A percentile compares a stretch with the other conserved stretches of the same genome.
phyloP scores from a whole-genome alignment of 1,140 invertebrate genomes.

The Mercenaria mercenaria region DNA sequence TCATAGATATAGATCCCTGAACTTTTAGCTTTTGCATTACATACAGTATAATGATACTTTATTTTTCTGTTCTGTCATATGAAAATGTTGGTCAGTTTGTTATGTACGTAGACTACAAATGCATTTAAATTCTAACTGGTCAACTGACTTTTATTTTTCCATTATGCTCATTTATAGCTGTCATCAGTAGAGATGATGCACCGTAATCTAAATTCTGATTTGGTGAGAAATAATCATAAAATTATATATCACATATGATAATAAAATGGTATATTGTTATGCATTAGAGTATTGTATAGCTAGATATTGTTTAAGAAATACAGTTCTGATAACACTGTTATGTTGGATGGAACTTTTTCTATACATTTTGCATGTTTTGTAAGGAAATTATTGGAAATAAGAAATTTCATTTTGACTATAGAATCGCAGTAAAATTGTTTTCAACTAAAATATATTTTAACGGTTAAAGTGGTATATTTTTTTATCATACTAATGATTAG shows the following conservation, averaged over 20 bases:
- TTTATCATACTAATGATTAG: too few relatives aligned
- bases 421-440: too few relatives aligned
- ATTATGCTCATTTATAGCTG: slow-evolving; percentile 44
- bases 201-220: slow-evolving; percentile 36
- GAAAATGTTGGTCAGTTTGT: too few relatives aligned
- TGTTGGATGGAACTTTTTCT: not conserved
- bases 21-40: too few relatives aligned
- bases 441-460: too few relatives aligned
- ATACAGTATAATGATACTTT: too few relatives aligned
- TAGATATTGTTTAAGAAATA: not conserved
- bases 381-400: too few relatives aligned
- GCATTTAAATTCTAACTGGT: not conserved
- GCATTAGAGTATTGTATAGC: not conserved
- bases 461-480: too few relatives aligned
- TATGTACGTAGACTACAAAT: too few relatives aligned
- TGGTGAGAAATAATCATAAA: slow-evolving; percentile 22
- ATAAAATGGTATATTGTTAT: not conserved
- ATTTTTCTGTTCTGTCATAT: too few relatives aligned
- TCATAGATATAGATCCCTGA: too few relatives aligned
- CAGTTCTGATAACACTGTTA: not conserved
- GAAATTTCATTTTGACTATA: too few relatives aligned
- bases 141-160: not conserved
- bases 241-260: not conserved
- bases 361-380: not conserved
- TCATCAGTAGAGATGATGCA: slow-evolving; percentile 41